Evolutionary conservation across 1,140 invertebrate genomes (phyloP).

Genomic region (Eupristina koningsbergeri): DNA sequence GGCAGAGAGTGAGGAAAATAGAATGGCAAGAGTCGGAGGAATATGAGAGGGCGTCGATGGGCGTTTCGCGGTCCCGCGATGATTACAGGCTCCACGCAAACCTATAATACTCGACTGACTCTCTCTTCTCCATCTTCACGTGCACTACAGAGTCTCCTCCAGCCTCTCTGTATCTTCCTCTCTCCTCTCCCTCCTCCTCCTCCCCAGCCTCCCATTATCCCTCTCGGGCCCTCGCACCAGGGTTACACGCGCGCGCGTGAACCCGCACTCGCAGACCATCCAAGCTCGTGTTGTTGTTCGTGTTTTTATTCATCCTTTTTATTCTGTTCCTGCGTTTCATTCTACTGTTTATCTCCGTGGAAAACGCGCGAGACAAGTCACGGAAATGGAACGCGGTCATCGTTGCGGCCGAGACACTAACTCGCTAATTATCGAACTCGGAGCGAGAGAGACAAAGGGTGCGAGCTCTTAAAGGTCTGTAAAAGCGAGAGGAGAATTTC

Average conservation of each 20-base stretch:
- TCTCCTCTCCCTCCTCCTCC: neutral
- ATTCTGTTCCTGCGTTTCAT: neutral
- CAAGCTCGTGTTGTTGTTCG: neutral
- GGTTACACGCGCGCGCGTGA: neutral
- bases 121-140: slow-evolving; percentile 45
- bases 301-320: neutral
- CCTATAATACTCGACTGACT: slow-evolving; percentile 68
- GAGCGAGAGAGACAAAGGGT: neutral
- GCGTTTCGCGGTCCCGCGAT: slow-evolving; percentile 72
- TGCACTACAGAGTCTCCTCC: slow-evolving; percentile 13
- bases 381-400: slow-evolving; percentile 30
- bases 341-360: slow-evolving; percentile 27
- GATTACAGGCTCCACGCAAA: slow-evolving; percentile 70
- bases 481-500: neutral
- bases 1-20: slow-evolving; percentile 35
- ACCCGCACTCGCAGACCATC: too few relatives aligned
- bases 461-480: neutral
- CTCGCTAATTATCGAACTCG: slow-evolving; percentile 26
- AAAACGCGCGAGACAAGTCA: slow-evolving; percentile 15
- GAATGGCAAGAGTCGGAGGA: slow-evolving; percentile 48
- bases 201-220: neutral
- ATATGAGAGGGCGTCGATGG: slow-evolving; percentile 70
- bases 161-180: slow-evolving; percentile 8
- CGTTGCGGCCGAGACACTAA: neutral
- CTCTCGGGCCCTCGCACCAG: slow-evolving; percentile 1